Conservation (phyloP, 2,888 invertebrate genomes). For the Liodrosophila aerea region DNA sequence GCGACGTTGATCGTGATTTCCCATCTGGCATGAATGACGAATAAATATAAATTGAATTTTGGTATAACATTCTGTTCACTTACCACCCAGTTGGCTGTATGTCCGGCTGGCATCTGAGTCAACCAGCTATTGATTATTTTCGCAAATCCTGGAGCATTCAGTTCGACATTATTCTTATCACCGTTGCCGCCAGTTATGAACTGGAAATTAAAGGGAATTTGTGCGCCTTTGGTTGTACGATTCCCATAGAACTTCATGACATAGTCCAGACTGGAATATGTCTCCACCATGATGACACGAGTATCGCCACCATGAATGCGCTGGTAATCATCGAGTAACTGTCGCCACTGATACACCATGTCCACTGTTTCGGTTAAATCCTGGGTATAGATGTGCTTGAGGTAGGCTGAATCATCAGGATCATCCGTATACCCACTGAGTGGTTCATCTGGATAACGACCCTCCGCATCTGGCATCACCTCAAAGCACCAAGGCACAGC, state of each 20-base stretch:
- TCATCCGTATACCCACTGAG: conserved; percentile 81
- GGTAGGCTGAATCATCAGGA: conserved; percentile 84
- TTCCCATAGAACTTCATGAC: conserved; percentile 86
- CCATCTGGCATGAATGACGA: conserved; percentile 83
- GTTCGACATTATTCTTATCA: conserved; percentile 80
- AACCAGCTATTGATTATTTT: conserved; percentile 84
- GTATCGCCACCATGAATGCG: conserved; percentile 81
- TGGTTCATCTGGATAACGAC: conserved; percentile 85
- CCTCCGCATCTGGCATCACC: conserved; percentile 83
- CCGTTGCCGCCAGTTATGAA: conserved; percentile 84
- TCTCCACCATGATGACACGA: conserved; percentile 86
- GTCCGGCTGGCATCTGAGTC: conserved; percentile 84
- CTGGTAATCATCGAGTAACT: conserved; percentile 85
- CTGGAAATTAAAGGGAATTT: conserved; percentile 87
- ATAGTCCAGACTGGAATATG: conserved; percentile 83
- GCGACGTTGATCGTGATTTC: conserved; percentile 88
- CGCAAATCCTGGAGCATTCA: conserved; percentile 83
- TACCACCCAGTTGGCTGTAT: conserved; percentile 87
- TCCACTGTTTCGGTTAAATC: conserved; percentile 86
- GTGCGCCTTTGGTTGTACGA: conserved; percentile 83
- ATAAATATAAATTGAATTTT: background rate
- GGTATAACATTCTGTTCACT: conserved; percentile 60
- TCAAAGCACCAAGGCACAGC: conserved; percentile 85
- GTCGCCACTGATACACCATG: conserved; percentile 87
- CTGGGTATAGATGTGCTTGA: conserved; percentile 86